These are phyloP conservation scores for Drepana arcuata DNA, from an alignment of 1,140 invertebrate species.

Conservation along the genomic window DNA sequence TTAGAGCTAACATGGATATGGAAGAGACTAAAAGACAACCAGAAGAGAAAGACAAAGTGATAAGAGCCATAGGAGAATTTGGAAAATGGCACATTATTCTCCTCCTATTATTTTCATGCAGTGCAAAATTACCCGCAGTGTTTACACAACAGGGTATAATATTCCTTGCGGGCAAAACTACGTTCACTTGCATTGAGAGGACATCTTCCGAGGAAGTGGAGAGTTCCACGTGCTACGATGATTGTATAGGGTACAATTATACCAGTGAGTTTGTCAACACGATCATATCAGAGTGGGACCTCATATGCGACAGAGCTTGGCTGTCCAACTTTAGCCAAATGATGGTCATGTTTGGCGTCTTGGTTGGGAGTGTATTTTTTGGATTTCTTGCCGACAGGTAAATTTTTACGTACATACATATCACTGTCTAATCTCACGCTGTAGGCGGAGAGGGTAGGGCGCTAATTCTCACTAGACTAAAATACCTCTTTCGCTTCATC, in stretches of 20 bases:
- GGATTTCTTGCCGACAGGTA: slow-evolving; percentile 37
- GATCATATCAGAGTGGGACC: slow-evolving; percentile 70
- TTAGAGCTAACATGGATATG: not conserved
- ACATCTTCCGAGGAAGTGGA: slow-evolving; percentile 4
- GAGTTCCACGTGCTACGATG: slow-evolving; percentile 14
- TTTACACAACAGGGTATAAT: slow-evolving; percentile 17
- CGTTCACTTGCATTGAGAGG: slow-evolving; percentile 8
- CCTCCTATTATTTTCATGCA: slow-evolving; percentile 2
- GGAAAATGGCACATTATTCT: slow-evolving; percentile 21
- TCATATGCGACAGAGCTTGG: slow-evolving; percentile 74
- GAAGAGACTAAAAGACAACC: not conserved
- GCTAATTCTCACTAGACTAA: too few species aligned
- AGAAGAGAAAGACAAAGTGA: slow-evolving; percentile 12
- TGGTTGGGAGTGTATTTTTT: slow-evolving; percentile 32
- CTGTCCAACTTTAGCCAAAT: slow-evolving; percentile 76
- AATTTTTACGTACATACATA: not conserved
- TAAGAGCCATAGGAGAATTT: slow-evolving; percentile 15
- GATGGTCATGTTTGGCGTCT: slow-evolving; percentile 29
- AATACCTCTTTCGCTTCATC: too few species aligned
- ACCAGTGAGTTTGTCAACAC: slow-evolving; percentile 13
- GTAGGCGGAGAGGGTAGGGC: too few species aligned
- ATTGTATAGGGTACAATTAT: slow-evolving; percentile 17
- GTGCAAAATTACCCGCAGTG: slow-evolving; percentile 9
- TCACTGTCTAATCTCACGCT: too few species aligned
- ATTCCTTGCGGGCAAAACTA: slow-evolving; percentile 18